Percentiles rank a stretch among this genome's conserved stretches.
Conservation (phyloP, 2,113 vertebrate genomes). For the Pituophis catenifer region DNA sequence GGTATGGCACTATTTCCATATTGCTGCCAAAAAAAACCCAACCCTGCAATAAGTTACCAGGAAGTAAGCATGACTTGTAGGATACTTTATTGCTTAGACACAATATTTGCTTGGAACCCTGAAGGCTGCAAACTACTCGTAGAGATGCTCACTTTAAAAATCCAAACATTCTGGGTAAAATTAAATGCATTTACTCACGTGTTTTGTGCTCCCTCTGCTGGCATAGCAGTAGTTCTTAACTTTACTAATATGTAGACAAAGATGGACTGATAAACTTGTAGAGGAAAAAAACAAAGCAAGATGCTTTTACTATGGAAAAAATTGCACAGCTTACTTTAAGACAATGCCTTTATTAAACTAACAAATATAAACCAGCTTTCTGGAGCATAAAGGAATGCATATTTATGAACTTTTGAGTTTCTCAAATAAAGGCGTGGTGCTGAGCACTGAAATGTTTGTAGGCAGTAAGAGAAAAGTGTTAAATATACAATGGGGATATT, state of each 20-base stretch:
- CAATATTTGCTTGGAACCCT: neutral
- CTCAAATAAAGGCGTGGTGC: neutral
- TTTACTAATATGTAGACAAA: neutral
- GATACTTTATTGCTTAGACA: neutral
- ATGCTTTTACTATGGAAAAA: neutral
- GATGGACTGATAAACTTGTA: neutral
- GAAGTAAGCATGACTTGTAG: neutral
- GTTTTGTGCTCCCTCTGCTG: conserved; percentile 61
- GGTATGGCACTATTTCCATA: neutral
- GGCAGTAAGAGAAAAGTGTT: neutral
- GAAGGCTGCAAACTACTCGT: neutral
- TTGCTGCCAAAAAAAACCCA: neutral
- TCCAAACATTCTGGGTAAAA: neutral
- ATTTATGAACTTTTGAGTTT: neutral
- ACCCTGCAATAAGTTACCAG: neutral
- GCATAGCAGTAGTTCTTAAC: conserved; percentile 27
- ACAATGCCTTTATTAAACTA: neutral
- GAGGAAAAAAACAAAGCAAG: neutral
- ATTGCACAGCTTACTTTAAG: neutral
- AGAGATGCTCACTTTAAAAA: conserved; percentile 1
- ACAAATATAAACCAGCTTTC: neutral
- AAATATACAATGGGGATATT: neutral
- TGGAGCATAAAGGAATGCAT: neutral
- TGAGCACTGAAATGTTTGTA: neutral
- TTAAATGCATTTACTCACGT: neutral